Evolutionary conservation across 37 sponge, comb jelly and placozoan species (phyloP), one percentile per base, ranked within the genome.

Genomic region (Eunapius fragilis): DNA sequence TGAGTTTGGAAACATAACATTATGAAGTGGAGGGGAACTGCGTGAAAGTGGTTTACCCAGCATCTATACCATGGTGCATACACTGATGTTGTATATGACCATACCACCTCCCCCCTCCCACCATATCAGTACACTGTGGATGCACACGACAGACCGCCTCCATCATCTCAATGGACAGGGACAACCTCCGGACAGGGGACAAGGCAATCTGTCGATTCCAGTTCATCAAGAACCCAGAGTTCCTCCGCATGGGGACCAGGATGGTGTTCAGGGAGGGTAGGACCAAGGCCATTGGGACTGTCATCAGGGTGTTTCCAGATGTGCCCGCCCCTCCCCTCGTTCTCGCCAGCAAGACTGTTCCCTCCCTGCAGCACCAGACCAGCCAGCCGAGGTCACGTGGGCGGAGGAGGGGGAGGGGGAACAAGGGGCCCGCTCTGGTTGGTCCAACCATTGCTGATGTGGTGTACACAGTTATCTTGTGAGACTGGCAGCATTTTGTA

Each of bases 101-200:
- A n/a, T n/a, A n/a, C 31, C 74, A 13, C 74, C 31, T 9, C 22
- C 74, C 14, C 74, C 74, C 2, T 17, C 27, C 74, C 74, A 33
- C 74, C 74, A 31, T n/a, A n/a, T 25, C 76, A 92, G 95, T 97
- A 11, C 96, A 97, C 86, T 93, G 96, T 93, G 99, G 99, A 0
- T 96, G 99, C 68, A 94, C 98, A n/a, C 72, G 95, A 50, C 99
- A 98, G 82, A 98, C 99, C n/a, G 99, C 99, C 38, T 90, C 96
- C 35, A 98, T 98, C 78, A 68, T 96, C 31, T 71, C 81, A 31
- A 98, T 98, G 99, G 80, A 93, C 87, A 86, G 84, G 32, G 95
- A 96, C 25, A 97, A 96, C 87, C 89, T 98, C 69, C 71, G 99
- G 37, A 98, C 99, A 3, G 99, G 99, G 31, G 99, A 98, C 90